A percentile compares a stretch with the other conserved stretches of the same genome.
Conservation (phyloP, 2,888 invertebrate species). For the Venustoraphidia nigricollis region DNA sequence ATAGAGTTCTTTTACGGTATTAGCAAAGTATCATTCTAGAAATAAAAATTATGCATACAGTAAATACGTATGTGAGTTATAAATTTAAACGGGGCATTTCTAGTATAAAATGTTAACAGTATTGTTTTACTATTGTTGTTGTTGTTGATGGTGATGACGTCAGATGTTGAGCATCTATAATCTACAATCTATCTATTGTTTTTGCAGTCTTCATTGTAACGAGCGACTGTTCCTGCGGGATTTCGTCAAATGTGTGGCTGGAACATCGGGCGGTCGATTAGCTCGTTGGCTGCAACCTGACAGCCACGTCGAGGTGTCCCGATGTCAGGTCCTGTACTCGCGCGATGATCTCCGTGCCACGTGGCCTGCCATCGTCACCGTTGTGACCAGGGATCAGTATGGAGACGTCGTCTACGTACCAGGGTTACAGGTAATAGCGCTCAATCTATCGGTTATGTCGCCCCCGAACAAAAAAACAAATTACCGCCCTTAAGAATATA, state of each 20-base stretch:
- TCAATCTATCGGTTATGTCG: no score
- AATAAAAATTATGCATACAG: no score
- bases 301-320: conserved; percentile 74
- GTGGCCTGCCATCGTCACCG: conserved; percentile 69
- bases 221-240: conserved; percentile 86
- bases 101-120: no score
- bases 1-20: no score
- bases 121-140: neutral
- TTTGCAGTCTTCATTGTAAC: conserved; percentile 65
- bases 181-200: no score
- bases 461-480: no score
- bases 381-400: conserved; percentile 81
- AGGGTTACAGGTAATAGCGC: conserved; percentile 72
- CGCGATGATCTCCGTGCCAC: conserved; percentile 58
- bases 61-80: no score
- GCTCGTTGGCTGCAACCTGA: conserved; percentile 93
- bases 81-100: no score
- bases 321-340: conserved; percentile 70
- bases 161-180: no score
- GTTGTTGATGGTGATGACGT: no score
- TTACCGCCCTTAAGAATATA: no score
- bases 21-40: no score
- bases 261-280: conserved; percentile 78
- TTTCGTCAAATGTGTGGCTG: conserved; percentile 74
- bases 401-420: conserved; percentile 74